Conservation (phyloP, 2,888 invertebrate genomes). For the Nomada fabriciana region DNA sequence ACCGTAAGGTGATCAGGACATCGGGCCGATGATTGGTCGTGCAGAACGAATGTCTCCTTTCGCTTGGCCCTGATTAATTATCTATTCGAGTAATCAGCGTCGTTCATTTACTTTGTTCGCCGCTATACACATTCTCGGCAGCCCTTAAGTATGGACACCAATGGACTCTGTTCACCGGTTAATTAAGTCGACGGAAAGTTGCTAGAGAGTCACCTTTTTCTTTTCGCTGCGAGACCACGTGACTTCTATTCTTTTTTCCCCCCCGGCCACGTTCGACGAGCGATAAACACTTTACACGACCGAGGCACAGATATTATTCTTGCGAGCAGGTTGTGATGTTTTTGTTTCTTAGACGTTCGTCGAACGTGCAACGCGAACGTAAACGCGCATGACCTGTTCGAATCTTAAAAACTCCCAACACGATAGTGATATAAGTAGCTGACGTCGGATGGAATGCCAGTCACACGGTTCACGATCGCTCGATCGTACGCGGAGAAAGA, state of each 20-base stretch:
- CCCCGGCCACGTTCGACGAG: background rate
- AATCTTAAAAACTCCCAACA: background rate
- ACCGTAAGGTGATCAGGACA: slow-evolving; percentile 60
- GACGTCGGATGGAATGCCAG: slow-evolving; percentile 10
- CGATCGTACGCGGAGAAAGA: slow-evolving; percentile 8
- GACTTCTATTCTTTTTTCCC: background rate
- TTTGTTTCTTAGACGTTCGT: background rate
- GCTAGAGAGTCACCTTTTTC: background rate
- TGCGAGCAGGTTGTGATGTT: background rate
- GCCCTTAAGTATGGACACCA: slow-evolving; percentile 25
- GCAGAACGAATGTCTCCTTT: slow-evolving; percentile 48
- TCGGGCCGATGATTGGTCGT: slow-evolving; percentile 56
- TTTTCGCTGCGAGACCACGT: slow-evolving; percentile 8
- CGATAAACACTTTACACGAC: background rate
- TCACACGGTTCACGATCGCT: slow-evolving; percentile 8
- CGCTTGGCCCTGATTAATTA: slow-evolving; percentile 59
- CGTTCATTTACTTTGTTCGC: slow-evolving; percentile 52
- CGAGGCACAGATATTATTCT: background rate
- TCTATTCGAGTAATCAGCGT: slow-evolving; percentile 58
- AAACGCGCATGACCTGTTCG: background rate
- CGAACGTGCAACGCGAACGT: background rate
- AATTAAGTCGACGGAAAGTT: slow-evolving; percentile 39
- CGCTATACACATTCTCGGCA: slow-evolving; percentile 14
- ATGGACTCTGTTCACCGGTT: slow-evolving; percentile 7
- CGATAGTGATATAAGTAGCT: background rate